Percentiles rank a stretch among this genome's conserved stretches.
Conservation (phyloP, 2,113 vertebrate species). For the Apteryx owenii region DNA sequence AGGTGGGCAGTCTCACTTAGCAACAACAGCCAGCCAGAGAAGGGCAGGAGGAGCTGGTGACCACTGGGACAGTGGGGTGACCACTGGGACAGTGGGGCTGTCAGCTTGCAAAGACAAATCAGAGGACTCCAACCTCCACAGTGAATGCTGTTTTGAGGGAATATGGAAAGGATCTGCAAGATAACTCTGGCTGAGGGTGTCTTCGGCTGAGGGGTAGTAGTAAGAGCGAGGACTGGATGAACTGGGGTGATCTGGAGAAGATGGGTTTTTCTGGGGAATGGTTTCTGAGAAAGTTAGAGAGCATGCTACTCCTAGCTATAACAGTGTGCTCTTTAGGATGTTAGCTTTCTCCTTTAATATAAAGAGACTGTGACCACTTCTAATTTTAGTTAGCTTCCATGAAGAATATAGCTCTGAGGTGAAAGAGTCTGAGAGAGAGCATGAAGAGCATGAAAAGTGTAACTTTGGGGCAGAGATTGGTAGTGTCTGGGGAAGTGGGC, state of each 20-base stretch:
- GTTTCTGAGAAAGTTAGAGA: not conserved
- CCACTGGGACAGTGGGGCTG: not conserved
- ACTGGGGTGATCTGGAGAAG: not conserved
- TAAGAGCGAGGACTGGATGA: not conserved
- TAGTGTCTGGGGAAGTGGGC: not conserved
- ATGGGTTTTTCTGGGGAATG: not conserved
- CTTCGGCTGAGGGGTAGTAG: not conserved
- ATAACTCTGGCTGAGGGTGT: not conserved
- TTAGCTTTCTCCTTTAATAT: not conserved
- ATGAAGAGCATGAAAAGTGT: not conserved
- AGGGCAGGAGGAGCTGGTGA: not conserved
- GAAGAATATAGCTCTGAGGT: not conserved
- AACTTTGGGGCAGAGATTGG: not conserved
- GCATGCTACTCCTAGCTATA: not conserved
- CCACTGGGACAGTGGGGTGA: not conserved
- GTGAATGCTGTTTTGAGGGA: rapidly evolving
- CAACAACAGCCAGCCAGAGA: not conserved
- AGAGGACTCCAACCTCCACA: not conserved
- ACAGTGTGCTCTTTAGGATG: not conserved
- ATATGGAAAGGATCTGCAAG: not conserved
- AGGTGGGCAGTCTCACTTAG: not conserved
- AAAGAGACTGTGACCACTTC: not conserved
- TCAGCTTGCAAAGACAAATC: not conserved
- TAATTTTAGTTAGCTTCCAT: not conserved
- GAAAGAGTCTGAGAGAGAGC: not conserved